Base-by-base conservation (phyloP, 2,797 vertebrate genomes). In the Dendrocincla fuliginosa region DNA sequence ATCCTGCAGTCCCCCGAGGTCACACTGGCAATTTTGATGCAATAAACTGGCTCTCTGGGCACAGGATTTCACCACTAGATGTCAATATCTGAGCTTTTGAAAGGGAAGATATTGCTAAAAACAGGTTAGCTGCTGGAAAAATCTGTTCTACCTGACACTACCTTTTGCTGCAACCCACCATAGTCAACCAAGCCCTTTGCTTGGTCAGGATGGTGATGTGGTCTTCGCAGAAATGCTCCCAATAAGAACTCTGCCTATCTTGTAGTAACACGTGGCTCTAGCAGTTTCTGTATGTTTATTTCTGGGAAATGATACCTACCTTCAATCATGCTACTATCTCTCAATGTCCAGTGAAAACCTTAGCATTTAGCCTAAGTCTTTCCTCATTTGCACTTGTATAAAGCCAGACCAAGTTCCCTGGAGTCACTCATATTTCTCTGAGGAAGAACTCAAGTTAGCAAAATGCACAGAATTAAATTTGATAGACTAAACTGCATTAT, bases 51-150 rank as follows among this genome's bases (percentile, higher is more conserved):
- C 32, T 73, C 15, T 55, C 27, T 11, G 10, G 47, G 8, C 25
- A 35, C 46, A 70, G 41, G 20, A 64, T 89, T 84, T 89, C 76
- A n/a, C 91, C 93, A 84, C 96, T 96, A 96, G 95, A 88, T 93
- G 90, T 95, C 95, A 91, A 75, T 53, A 84, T 53, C 85, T 60
- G 69, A 74, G n/a, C 13, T 90, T 89, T 79, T 8, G 4, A 64
- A 90, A 63, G 24, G 5, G 24, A 83, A 57, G 42, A 6, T 28
- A 10, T 3, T 5, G 3, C n/a, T 33, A 30, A 16, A 19, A 61
- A 24, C 9, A 56, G 4, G 10, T n/a, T 41, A 25, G 15, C 55
- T 39, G 24, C 28, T 39, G 33, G 35, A 32, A 76, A 63, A 74
- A 22, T 42, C 70, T 60, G 9, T 39, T 91, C 42, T 24, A 49